These are phyloP conservation scores for Lacerta viridis DNA, from an alignment of 2,797 vertebrate genomes.

Conservation along the genomic window DNA sequence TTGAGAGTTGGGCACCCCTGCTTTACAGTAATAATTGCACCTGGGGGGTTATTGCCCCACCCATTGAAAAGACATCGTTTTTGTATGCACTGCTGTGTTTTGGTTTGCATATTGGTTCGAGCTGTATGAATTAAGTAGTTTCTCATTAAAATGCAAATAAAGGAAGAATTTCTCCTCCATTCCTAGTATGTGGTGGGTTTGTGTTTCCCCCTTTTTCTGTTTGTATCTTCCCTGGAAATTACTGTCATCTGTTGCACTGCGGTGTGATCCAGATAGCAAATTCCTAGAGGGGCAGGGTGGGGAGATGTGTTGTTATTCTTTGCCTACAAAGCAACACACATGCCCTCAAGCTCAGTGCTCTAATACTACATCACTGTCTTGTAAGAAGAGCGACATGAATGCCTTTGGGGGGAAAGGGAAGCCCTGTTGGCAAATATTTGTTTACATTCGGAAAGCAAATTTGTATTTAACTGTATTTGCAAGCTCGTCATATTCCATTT, in stretches of 20 bases:
- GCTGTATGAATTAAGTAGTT: too few species aligned
- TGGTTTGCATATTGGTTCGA: too few species aligned
- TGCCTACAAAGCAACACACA: neutral
- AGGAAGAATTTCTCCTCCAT: too few species aligned
- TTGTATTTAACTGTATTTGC: conserved; percentile 38
- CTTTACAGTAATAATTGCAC: too few species aligned
- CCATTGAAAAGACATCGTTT: too few species aligned
- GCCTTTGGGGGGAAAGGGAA: neutral
- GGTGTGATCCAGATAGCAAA: conserved; percentile 32
- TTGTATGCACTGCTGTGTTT: too few species aligned
- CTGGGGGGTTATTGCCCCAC: too few species aligned
- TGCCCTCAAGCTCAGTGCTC: neutral
- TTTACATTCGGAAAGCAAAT: conserved; percentile 54
- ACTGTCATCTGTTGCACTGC: neutral
- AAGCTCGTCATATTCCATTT: conserved; percentile 29
- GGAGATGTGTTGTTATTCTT: conserved; percentile 2
- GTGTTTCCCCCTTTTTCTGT: too few species aligned
- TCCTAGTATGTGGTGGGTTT: too few species aligned
- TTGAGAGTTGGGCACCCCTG: too few species aligned
- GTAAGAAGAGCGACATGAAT: conserved; percentile 40
- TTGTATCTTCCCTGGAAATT: conserved; percentile 15
- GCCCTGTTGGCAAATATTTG: conserved; percentile 19
- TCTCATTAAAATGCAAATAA: too few species aligned
- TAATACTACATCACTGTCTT: conserved; percentile 49
- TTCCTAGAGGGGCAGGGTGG: conserved; percentile 23